Evolutionary conservation across 1,140 invertebrate genomes (phyloP).

Genomic region (Colletes latitarsis): DNA sequence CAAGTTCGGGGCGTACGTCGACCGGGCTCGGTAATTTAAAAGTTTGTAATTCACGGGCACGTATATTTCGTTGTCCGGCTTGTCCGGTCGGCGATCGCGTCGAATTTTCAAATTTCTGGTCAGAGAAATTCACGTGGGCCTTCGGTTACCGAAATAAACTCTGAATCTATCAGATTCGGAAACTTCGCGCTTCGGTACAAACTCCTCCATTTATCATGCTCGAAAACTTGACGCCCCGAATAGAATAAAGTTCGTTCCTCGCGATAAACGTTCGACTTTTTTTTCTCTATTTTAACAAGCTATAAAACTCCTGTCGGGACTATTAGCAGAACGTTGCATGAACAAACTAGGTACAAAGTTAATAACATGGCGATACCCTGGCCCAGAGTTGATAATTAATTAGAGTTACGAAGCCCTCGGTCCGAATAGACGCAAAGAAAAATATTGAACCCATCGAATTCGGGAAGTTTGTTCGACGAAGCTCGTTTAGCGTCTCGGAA

Average conservation of each 20-base stretch:
- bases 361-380: too few relatives aligned
- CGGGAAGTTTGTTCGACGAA: too few relatives aligned
- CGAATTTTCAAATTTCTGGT: not conserved
- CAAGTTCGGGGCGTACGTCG: constrained; percentile 39
- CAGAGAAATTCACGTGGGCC: not conserved
- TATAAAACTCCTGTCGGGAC: too few relatives aligned
- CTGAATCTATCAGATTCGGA: constrained; percentile 7
- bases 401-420: too few relatives aligned
- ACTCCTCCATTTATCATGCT: not conserved
- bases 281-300: too few relatives aligned
- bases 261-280: not conserved
- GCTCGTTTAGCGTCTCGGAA: not conserved
- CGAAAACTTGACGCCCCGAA: not conserved
- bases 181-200: constrained; percentile 2
- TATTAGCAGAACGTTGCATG: too few relatives aligned
- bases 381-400: too few relatives aligned
- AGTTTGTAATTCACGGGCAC: constrained; percentile 53
- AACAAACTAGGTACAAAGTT: too few relatives aligned
- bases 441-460: too few relatives aligned
- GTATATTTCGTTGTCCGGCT: constrained; percentile 7
- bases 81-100: not conserved
- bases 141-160: not conserved
- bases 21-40: constrained; percentile 49
- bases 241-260: not conserved
- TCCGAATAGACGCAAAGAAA: too few relatives aligned